Conservation (phyloP, 2,797 vertebrate genomes). For the Molossus alvarezi region DNA sequence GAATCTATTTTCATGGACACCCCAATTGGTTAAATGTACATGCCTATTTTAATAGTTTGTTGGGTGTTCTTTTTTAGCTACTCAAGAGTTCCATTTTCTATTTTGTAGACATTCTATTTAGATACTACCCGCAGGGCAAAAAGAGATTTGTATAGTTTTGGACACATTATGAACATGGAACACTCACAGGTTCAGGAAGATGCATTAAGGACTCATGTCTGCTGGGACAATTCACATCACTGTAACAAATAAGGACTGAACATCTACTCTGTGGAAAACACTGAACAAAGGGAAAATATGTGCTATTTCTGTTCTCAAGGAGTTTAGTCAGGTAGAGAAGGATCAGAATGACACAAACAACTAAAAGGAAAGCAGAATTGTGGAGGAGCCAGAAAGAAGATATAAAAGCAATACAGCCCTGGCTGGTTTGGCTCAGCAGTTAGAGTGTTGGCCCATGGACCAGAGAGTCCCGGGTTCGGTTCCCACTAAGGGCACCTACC, state of each 20-base stretch:
- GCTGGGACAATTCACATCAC: not conserved
- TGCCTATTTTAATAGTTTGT: not conserved
- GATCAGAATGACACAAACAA: not conserved
- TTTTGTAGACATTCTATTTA: not conserved
- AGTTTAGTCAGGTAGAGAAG: not conserved
- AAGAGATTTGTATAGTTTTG: not conserved
- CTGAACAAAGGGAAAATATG: not conserved
- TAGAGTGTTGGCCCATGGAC: too few relatives aligned
- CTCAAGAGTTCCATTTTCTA: not conserved
- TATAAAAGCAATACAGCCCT: not conserved
- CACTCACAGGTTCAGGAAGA: not conserved
- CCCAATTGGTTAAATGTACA: constrained; percentile 47
- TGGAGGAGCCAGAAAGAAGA: not conserved
- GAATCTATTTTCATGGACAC: constrained; percentile 46
- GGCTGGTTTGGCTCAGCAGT: too few relatives aligned
- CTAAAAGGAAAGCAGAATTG: not conserved
- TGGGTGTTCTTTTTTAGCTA: not conserved
- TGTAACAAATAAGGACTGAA: not conserved
- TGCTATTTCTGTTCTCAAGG: not conserved
- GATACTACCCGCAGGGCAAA: not conserved
- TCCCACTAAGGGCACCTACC: too few relatives aligned
- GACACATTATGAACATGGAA: not conserved
- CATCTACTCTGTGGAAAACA: not conserved
- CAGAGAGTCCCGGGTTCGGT: too few relatives aligned
- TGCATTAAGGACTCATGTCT: not conserved